Conservation (phyloP, 2,797 vertebrate species). For the Paguma larvata region DNA sequence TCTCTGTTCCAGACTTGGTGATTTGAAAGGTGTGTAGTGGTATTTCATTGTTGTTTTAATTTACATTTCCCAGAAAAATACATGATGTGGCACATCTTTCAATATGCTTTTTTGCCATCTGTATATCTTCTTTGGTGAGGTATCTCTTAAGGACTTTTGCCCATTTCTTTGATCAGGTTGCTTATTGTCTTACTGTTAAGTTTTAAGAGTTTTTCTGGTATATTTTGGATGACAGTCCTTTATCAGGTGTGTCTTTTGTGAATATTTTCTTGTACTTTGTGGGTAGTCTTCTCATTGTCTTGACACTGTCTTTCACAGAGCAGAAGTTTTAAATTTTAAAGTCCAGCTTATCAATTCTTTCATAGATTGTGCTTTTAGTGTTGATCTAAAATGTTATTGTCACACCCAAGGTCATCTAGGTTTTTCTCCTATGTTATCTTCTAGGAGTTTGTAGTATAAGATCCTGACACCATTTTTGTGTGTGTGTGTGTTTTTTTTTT, state of each 20-base stretch:
- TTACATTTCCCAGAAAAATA: not conserved
- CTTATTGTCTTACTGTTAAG: not conserved
- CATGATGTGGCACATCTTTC: not conserved
- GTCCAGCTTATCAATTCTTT: not conserved
- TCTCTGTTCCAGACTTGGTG: not conserved
- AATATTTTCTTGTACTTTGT: not conserved
- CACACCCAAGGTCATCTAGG: not conserved
- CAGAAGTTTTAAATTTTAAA: not conserved
- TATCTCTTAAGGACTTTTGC: not conserved
- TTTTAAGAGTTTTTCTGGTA: not conserved
- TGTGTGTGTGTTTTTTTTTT: not conserved
- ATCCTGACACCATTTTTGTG: not conserved
- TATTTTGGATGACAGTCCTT: not conserved
- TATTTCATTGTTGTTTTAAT: not conserved
- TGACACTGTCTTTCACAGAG: not conserved
- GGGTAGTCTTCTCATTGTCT: not conserved
- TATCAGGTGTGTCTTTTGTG: not conserved
- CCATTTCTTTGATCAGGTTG: not conserved
- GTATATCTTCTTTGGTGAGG: not conserved
- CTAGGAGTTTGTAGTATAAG: not conserved
- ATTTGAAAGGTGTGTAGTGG: not conserved
- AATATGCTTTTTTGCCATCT: not conserved
- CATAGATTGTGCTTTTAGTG: not conserved
- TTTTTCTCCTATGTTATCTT: not conserved
- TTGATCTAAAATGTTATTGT: not conserved